Evolutionary conservation across 2,888 invertebrate species (phyloP).

Genomic region (Drosophila fulvimacula): DNA sequence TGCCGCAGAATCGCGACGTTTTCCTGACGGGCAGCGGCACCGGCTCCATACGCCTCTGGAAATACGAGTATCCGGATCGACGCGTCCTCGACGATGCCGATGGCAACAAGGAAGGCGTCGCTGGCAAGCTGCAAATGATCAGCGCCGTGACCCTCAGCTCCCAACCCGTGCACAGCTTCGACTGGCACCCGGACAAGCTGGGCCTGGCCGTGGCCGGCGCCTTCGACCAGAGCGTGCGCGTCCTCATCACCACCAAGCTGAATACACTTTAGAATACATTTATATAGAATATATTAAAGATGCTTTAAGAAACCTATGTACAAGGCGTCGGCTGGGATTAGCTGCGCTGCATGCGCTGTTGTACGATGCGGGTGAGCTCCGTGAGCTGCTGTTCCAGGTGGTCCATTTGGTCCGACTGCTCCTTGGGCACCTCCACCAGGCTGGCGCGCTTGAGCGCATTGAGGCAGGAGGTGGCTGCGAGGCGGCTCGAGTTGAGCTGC

Average conservation of each 20-base stretch:
- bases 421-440: conserved; percentile 53
- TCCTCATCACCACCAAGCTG: conserved; percentile 95
- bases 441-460: conserved; percentile 84
- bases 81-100: conserved; percentile 89
- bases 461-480: conserved; percentile 87
- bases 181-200: conserved; percentile 96
- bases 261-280: conserved; percentile 86
- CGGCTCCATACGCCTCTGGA: conserved; percentile 97
- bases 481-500: conserved; percentile 87
- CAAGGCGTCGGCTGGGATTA: conserved; percentile 15
- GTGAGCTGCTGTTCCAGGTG: conserved; percentile 67
- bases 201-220: conserved; percentile 95
- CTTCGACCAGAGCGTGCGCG: conserved; percentile 95
- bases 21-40: conserved; percentile 96
- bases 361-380: conserved; percentile 62
- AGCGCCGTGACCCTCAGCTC: conserved; percentile 93
- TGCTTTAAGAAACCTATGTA: conserved; percentile 28
- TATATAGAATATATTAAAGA: conserved; percentile 14
- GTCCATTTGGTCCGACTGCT: conserved; percentile 85
- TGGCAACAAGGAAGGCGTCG: conserved; percentile 90
- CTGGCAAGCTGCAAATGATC: conserved; percentile 90
- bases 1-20: conserved; percentile 97
- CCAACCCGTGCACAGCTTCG: conserved; percentile 95
- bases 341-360: conserved; percentile 68
- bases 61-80: conserved; percentile 95